These are phyloP conservation scores for Echiichthys vipera DNA, from an alignment of 2,797 vertebrate genomes.

Conservation along the genomic window DNA sequence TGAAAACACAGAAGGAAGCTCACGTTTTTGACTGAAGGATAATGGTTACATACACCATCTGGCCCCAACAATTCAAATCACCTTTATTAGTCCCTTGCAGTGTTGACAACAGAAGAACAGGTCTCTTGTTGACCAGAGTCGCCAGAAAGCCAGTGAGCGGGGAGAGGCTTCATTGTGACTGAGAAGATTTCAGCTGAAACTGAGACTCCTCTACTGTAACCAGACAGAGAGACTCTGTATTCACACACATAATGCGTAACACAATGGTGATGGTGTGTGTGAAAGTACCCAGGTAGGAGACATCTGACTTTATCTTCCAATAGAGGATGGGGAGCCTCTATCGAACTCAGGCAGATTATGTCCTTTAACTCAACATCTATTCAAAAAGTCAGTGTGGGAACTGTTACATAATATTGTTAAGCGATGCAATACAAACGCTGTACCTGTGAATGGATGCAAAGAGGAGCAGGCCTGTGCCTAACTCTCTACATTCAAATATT, in stretches of 20 bases:
- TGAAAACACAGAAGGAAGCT: constrained; percentile 26
- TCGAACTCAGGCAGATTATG: constrained; percentile 25
- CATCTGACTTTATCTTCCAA: constrained; percentile 8
- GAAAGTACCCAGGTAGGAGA: constrained; percentile 34
- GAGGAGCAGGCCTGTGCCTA: not conserved
- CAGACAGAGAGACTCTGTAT: constrained; percentile 67
- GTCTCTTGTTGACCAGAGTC: constrained; percentile 51
- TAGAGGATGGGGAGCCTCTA: constrained; percentile 4
- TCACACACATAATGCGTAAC: constrained; percentile 46
- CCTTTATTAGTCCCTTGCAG: constrained; percentile 45
- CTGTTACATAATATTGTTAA: constrained; percentile 41
- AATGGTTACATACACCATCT: constrained; percentile 49
- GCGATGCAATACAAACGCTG: constrained; percentile 24
- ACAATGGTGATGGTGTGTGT: constrained; percentile 37
- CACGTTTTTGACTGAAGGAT: constrained; percentile 31
- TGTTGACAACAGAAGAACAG: constrained; percentile 70
- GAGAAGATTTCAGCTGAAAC: constrained; percentile 65
- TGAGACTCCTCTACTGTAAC: constrained; percentile 52
- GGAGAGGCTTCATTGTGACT: constrained; percentile 46
- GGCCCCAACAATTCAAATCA: constrained; percentile 48
- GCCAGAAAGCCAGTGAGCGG: constrained; percentile 30
- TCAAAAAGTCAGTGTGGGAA: constrained; percentile 40
- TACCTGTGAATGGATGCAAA: constrained; percentile 21
- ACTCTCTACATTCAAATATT: not conserved
- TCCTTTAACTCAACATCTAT: constrained; percentile 22